These are phyloP conservation scores for Corythornis cristatus DNA, from an alignment of 2,113 vertebrate genomes.

Conservation along the genomic window DNA sequence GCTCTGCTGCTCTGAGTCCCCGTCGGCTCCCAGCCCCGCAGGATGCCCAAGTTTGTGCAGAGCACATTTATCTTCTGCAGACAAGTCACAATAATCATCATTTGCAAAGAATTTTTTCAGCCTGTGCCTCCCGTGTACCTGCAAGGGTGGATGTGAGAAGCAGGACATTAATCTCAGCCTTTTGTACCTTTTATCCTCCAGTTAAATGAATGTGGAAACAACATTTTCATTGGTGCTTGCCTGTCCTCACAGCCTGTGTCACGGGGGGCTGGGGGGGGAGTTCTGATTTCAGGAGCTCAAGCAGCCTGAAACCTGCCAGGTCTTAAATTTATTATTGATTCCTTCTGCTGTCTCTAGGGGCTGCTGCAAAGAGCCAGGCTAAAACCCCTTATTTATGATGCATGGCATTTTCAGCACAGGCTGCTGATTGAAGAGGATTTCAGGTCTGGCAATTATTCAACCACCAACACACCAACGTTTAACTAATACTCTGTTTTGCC, in stretches of 20 bases:
- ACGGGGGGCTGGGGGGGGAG: background rate
- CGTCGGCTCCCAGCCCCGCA: background rate
- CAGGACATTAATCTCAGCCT: background rate
- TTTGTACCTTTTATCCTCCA: background rate
- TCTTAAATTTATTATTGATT: constrained; percentile 67
- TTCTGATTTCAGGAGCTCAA: constrained; percentile 6
- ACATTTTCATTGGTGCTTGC: background rate
- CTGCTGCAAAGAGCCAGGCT: constrained; percentile 43
- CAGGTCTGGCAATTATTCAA: background rate
- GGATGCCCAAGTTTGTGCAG: background rate
- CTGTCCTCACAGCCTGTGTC: background rate
- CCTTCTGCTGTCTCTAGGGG: constrained; percentile 29
- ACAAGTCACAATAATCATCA: background rate
- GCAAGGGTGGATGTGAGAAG: background rate
- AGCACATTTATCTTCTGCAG: background rate
- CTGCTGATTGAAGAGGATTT: constrained; percentile 48
- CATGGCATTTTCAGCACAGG: constrained; percentile 46
- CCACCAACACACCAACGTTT: background rate
- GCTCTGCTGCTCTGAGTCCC: background rate
- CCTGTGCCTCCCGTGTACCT: background rate
- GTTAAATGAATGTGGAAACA: background rate
- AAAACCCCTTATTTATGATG: constrained; percentile 59
- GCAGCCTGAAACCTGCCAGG: constrained; percentile 43
- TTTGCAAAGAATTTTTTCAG: background rate
- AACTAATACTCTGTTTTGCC: background rate